Evolutionary conservation across 2,888 invertebrate species (phyloP), one percentile per base, ranked within the genome.

Genomic region (Loripinus fragilis): DNA sequence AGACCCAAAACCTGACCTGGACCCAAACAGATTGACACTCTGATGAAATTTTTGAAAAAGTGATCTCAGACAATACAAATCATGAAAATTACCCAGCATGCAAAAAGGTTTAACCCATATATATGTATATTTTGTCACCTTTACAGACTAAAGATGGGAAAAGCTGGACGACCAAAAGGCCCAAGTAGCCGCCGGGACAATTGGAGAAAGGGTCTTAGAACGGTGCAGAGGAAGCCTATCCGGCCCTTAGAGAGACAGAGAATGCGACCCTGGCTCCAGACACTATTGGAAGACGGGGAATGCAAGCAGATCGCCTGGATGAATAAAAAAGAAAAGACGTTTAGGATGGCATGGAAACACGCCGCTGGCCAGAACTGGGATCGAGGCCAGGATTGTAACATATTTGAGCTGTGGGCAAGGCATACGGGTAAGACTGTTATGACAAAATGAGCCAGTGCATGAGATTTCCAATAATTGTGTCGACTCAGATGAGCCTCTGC

Each of bases 321-420:
- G n/a, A 81, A 87, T 50, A 76, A 81, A 50, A 55, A 78, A 3
- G 83, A 87, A n/a, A 82, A 83, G 17, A 82, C 86, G 23, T 90
- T 92, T 76, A 81, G 86, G 41, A 87, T 92, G 25, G 86, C 91
- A 0, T 92, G 92, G 92, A 88, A 90, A 71, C 92, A 92, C 74
- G 92, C 90, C 3, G 90, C 92, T 10, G 85, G 91, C 7, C 88
- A 90, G 48, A 89, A 89, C 8, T 92, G 90, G 88, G 87, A 88
- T 41, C 75, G 87, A 0, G 80, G 83, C 7, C 79, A 82, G 10
- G 92, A 92, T 74, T 90, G 90, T 7, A 83, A 87, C 38, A 80
- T 92, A 41, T 92, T 91, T 79, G 87, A 89, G 72, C 77, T 78
- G 15, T 92, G 92, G 92, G 92, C 92, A 0, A 75, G 79, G 30